Conservation (phyloP, 2,797 vertebrate species). For the Sternarchorhynchus goeldii region DNA sequence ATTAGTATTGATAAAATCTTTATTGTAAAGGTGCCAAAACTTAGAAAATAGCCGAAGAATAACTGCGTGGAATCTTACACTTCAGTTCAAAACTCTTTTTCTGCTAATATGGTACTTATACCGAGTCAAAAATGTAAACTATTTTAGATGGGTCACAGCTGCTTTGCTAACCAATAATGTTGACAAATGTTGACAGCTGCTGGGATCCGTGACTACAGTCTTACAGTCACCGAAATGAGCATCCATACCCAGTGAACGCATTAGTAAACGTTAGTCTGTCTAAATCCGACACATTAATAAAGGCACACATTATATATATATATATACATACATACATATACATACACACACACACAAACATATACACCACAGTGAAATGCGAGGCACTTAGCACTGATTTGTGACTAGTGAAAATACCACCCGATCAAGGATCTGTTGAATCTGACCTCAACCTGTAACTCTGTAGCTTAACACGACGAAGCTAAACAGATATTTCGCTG, state of each 20-base stretch:
- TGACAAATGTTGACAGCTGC: conserved; percentile 33
- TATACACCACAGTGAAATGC: no score
- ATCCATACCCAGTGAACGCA: background rate
- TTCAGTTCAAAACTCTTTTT: background rate
- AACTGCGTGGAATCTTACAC: background rate
- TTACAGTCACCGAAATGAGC: background rate
- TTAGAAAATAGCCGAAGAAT: background rate
- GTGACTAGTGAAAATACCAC: no score
- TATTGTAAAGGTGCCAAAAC: background rate
- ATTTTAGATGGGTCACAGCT: conserved; percentile 27
- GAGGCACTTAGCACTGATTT: no score
- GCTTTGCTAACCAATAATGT: background rate
- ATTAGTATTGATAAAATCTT: background rate
- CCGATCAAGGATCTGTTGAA: no score
- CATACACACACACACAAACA: no score
- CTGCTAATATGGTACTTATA: background rate
- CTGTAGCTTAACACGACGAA: background rate
- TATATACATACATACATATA: no score
- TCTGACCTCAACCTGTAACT: background rate
- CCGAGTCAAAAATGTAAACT: conserved; percentile 5
- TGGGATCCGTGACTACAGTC: background rate
- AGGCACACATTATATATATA: no score
- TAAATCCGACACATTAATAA: no score
- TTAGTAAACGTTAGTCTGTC: no score
- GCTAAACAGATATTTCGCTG: no score